Evolutionary conservation across 2,888 invertebrate species (phyloP).

Genomic region (Calephelis perditalis): DNA sequence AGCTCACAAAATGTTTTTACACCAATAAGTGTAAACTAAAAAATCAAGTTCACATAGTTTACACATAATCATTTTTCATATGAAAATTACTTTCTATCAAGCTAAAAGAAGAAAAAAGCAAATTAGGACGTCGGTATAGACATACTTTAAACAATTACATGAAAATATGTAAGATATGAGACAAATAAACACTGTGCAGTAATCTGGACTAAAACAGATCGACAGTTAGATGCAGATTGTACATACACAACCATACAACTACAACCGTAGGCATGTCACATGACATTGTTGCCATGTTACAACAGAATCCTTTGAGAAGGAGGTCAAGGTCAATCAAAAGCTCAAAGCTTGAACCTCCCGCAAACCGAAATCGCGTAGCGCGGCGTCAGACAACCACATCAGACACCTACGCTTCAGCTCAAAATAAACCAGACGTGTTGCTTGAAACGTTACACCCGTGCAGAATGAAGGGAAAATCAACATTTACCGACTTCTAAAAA

Average conservation of each 20-base stretch:
- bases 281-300: conserved; percentile 23
- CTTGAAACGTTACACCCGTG: conserved; percentile 65
- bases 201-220: too few relatives aligned
- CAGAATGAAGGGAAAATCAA: conserved; percentile 28
- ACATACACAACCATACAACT: neutral
- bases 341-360: conserved; percentile 26
- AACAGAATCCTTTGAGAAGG: conserved; percentile 16
- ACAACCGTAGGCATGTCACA: neutral
- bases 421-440: conserved; percentile 66
- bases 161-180: too few relatives aligned
- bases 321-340: conserved; percentile 65
- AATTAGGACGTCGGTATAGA: too few relatives aligned
- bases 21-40: too few relatives aligned
- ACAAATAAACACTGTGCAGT: too few relatives aligned
- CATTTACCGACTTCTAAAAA: conserved; percentile 29
- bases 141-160: too few relatives aligned
- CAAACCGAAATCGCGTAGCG: conserved; percentile 34
- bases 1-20: too few relatives aligned
- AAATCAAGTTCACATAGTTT: too few relatives aligned
- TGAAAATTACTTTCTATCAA: too few relatives aligned
- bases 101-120: too few relatives aligned
- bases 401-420: conserved; percentile 56
- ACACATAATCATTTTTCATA: too few relatives aligned
- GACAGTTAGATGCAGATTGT: too few relatives aligned
- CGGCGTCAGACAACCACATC: conserved; percentile 27